Evolutionary conservation across 2,888 invertebrate species (phyloP).

Genomic region (Xylota sylvarum): DNA sequence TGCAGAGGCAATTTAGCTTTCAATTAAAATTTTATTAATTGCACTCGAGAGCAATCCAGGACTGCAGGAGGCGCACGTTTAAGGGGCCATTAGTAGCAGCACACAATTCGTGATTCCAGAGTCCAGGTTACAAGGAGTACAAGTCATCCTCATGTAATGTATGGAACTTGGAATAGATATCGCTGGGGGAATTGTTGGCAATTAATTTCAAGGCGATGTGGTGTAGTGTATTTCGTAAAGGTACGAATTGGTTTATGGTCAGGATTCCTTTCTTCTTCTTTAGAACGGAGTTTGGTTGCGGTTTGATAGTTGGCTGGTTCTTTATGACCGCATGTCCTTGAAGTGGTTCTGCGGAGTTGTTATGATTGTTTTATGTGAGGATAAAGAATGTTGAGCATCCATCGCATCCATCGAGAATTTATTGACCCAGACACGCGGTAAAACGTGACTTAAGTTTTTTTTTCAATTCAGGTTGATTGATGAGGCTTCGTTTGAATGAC

Average conservation of each 20-base stretch:
- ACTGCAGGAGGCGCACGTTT: constrained; percentile 41
- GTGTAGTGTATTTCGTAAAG: constrained; percentile 17
- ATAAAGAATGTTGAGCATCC: constrained; percentile 49
- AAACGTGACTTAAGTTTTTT: constrained; percentile 37
- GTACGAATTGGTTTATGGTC: constrained; percentile 48
- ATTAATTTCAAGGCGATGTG: constrained; percentile 53
- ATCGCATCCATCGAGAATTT: constrained; percentile 39
- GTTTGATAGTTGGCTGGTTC: constrained; percentile 50
- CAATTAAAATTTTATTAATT: constrained; percentile 77
- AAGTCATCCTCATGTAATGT: constrained; percentile 27
- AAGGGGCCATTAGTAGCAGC: constrained; percentile 55
- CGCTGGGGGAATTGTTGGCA: constrained; percentile 50
- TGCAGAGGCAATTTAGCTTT: constrained; percentile 66
- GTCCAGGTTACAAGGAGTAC: constrained; percentile 1
- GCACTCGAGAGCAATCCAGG: constrained; percentile 43
- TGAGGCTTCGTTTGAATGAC: background rate
- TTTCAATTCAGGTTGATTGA: constrained; percentile 33
- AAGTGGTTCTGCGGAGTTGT: constrained; percentile 43
- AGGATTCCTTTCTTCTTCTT: constrained; percentile 4
- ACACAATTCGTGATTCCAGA: constrained; percentile 51
- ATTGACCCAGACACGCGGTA: constrained; percentile 26
- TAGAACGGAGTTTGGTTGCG: background rate
- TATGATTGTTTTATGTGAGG: constrained; percentile 64
- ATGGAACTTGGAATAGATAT: constrained; percentile 42
- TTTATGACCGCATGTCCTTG: constrained; percentile 73